phyloP scores from a whole-genome alignment of 2,797 vertebrate genomes.

The Hippopotamyrus pictus region DNA sequence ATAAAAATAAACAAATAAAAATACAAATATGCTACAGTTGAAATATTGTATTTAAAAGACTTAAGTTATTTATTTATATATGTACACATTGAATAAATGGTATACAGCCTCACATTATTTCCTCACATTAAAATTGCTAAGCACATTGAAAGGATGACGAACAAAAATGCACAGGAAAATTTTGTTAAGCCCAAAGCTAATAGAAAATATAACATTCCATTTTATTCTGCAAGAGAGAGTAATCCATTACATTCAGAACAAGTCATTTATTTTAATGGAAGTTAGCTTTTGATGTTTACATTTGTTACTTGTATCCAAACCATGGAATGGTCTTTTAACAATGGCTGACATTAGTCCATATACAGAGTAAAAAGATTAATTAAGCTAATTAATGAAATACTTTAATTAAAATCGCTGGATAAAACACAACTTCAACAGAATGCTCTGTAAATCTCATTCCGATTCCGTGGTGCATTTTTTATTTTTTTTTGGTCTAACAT shows the following conservation, averaged over 20 bases:
- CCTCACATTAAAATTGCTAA: neutral
- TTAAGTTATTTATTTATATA: neutral
- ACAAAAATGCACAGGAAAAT: neutral
- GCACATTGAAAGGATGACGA: neutral
- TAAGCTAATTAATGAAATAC: neutral
- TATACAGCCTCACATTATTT: neutral
- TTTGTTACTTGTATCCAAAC: neutral
- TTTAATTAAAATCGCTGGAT: neutral
- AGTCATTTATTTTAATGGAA: neutral
- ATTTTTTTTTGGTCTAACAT: neutral
- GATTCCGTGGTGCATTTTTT: neutral
- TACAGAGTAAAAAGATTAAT: neutral
- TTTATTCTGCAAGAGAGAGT: neutral
- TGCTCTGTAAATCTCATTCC: neutral
- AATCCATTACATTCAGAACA: neutral
- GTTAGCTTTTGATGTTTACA: neutral
- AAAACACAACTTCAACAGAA: neutral
- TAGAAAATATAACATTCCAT: neutral
- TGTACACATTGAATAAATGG: neutral
- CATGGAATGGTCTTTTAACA: neutral
- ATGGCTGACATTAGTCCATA: neutral
- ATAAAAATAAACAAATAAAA: constrained; percentile 1
- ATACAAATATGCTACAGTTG: neutral
- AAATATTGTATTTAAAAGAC: neutral
- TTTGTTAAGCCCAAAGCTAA: neutral